Percentiles rank a stretch among this genome's conserved stretches.
These are phyloP conservation scores for Pontoporia blainvillei DNA, from an alignment of 2,113 vertebrate genomes.

Conservation along the genomic window DNA sequence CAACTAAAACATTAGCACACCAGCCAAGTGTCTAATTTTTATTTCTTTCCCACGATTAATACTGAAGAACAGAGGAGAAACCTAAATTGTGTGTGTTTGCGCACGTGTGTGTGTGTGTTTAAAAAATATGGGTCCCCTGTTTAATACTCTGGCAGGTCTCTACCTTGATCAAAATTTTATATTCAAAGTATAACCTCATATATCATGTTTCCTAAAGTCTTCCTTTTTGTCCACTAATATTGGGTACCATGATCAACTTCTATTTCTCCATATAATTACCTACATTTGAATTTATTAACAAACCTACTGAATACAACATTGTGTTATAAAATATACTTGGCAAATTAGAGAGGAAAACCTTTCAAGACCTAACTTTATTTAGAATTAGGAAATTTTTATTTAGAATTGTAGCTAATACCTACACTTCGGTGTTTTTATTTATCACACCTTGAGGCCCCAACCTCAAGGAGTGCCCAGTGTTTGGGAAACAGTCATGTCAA, in stretches of 20 bases:
- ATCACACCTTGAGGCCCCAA: background rate
- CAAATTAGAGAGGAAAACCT: background rate
- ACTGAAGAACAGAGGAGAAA: background rate
- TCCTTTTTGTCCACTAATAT: background rate
- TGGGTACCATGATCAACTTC: background rate
- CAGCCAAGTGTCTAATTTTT: background rate
- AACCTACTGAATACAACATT: background rate
- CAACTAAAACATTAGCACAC: slow-evolving; percentile 12
- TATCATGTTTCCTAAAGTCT: background rate
- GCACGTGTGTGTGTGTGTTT: background rate
- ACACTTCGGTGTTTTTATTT: background rate
- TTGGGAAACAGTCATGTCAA: background rate
- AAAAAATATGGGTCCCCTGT: background rate
- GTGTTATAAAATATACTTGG: background rate
- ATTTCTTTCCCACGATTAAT: background rate
- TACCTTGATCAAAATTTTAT: background rate
- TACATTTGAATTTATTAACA: background rate
- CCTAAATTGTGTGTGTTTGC: background rate
- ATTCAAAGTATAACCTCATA: background rate
- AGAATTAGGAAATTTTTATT: background rate
- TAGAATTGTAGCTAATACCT: background rate
- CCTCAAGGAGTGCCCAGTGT: background rate
- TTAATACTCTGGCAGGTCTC: background rate
- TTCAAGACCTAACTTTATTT: background rate
- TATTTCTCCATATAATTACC: background rate